Percentiles rank a stretch among this genome's conserved stretches.
Conservation (phyloP, 2,113 vertebrate genomes). For the Porphyrio hochstetteri region DNA sequence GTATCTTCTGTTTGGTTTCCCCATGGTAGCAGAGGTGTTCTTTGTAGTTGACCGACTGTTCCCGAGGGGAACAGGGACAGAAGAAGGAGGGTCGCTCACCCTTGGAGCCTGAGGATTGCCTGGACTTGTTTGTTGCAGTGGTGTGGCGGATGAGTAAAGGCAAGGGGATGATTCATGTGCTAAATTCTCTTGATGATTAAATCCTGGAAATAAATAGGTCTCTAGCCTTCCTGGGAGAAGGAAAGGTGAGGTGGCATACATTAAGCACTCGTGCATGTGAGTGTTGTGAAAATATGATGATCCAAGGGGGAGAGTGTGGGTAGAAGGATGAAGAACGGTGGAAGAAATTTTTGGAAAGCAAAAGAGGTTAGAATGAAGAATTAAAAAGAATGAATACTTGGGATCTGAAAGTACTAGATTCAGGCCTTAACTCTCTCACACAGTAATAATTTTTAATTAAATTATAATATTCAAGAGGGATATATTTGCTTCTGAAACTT, state of each 20-base stretch:
- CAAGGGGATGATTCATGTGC: neutral
- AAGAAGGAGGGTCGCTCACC: neutral
- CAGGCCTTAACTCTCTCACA: neutral
- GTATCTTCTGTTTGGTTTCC: neutral
- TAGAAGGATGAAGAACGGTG: neutral
- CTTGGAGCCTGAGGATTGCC: neutral
- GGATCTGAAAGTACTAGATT: neutral
- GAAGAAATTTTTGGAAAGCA: neutral
- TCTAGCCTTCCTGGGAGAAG: neutral
- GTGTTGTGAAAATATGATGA: neutral
- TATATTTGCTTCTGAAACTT: neutral
- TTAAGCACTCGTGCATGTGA: neutral
- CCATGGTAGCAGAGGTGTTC: neutral
- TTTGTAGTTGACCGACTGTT: accelerated
- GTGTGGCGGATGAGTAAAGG: neutral
- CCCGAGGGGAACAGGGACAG: neutral
- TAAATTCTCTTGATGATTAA: neutral
- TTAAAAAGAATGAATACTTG: neutral
- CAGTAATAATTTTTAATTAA: neutral
- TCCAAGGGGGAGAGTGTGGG: neutral
- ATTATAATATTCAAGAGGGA: neutral
- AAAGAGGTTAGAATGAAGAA: neutral
- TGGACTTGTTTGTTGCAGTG: neutral
- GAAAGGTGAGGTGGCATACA: neutral
- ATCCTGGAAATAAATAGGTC: neutral